Base-by-base conservation (phyloP, 2,797 vertebrate species). In the Trematomus bernacchii region DNA sequence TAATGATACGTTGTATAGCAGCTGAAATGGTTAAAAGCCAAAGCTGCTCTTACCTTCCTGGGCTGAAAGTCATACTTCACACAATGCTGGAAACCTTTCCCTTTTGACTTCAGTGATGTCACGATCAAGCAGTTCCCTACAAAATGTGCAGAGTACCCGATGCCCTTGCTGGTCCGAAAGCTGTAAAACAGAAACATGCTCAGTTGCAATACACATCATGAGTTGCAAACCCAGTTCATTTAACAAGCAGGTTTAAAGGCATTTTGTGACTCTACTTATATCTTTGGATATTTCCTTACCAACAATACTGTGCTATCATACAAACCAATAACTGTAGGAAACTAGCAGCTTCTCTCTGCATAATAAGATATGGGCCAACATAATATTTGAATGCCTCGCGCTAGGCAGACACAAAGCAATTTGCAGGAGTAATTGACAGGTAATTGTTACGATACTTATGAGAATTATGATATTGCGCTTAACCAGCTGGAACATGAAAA, bases 1-100 rank as follows among this genome's bases (percentile, higher is more conserved):
- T 14, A 30, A 54, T 50, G 37, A 67, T 3, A 16, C 40, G 18
- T 43, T 19, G 40, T 16, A n/a, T 16, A 59, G 43, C 3, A 53
- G 48, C 16, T 60, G n/a, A n/a, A 50, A 6, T n/a, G 16, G 43
- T 3, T 37, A 7, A 54, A 73, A 48, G 30, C 8, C 10, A 66
- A 59, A 71, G 52, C 21, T 37, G 30, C 15, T 48, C 88, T 91
- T 91, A 99, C 98, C 97, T 98, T 99, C 82, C 97, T 96, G 61
- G 97, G 97, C 82, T 99, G 98, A 92, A 99, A 99, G 92, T 99
- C 98, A 86, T 97, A 99, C 92, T 98, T 98, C 84, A 99, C 97
- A 90, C 98, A 99, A 19, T 99, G 98, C 90, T 99, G 98, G 92
- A 98, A 99, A 73, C 97, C 97, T 96, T 99, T 99, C 87, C 98